phyloP scores from a whole-genome alignment of 2,888 invertebrate genomes.

The Lasius fuliginosus region DNA sequence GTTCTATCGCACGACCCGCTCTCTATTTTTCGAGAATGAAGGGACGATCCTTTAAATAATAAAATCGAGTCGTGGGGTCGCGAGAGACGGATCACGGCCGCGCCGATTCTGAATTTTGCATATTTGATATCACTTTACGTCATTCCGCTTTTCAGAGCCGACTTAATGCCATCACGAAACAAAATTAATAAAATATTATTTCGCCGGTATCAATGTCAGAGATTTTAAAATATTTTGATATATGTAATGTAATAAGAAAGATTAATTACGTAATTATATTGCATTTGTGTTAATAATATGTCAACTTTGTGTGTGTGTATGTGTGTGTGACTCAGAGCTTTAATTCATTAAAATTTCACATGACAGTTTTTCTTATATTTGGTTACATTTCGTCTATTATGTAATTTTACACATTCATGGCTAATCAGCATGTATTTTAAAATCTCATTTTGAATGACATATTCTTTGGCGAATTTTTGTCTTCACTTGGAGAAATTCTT shows the following conservation, averaged over 20 bases:
- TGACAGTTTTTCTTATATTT: constrained; percentile 2
- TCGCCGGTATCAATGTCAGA: background rate
- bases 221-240: constrained; percentile 32
- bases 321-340: background rate
- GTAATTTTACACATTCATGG: constrained; percentile 2
- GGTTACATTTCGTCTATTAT: background rate
- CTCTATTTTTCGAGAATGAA: constrained; percentile 27
- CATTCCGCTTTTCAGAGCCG: background rate
- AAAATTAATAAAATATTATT: constrained; percentile 32
- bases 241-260: constrained; percentile 6
- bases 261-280: constrained; percentile 7
- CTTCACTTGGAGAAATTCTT: background rate
- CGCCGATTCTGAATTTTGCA: background rate
- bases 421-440: background rate
- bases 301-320: background rate
- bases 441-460: background rate
- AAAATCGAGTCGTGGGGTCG: background rate
- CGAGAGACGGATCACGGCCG: background rate
- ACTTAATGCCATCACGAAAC: background rate
- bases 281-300: background rate
- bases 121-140: constrained; percentile 1
- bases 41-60: constrained; percentile 19
- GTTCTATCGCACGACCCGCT: background rate
- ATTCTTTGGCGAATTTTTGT: background rate
- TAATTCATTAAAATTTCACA: constrained; percentile 28